Conservation (phyloP, 2,888 invertebrate genomes). For the Ariolimax columbianus region DNA sequence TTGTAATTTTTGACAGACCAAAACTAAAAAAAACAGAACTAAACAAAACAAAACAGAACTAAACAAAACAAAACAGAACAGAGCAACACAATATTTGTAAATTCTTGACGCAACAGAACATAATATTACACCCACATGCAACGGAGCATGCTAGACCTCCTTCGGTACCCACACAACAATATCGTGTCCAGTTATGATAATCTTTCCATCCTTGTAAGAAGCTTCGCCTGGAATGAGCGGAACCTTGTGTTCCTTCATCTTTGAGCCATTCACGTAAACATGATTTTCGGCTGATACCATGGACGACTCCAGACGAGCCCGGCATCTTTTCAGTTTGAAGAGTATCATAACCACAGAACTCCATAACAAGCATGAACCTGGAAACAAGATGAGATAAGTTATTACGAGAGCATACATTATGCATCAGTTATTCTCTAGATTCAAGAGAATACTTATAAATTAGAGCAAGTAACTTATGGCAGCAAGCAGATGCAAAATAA, state of each 20-base stretch:
- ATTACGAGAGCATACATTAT: not conserved
- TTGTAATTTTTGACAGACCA: no score
- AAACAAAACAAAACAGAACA: no score
- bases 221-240: conserved; percentile 52
- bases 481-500: no score
- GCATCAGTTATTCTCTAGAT: no score
- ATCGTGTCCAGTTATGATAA: conserved; percentile 36
- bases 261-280: conserved; percentile 51
- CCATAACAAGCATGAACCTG: conserved; percentile 72
- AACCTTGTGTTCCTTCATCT: conserved; percentile 52
- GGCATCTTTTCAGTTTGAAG: conserved; percentile 72
- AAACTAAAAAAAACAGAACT: no score
- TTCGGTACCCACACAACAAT: conserved; percentile 52
- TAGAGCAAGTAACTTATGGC: no score
- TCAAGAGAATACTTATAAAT: no score
- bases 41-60: no score
- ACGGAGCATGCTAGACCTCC: conserved; percentile 27
- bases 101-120: no score
- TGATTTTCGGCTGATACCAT: conserved; percentile 53
- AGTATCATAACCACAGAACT: conserved; percentile 72
- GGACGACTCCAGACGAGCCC: conserved; percentile 60
- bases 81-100: no score
- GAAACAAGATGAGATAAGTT: not conserved
- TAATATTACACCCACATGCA: conserved; percentile 9
- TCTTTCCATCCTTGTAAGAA: conserved; percentile 33